A percentile compares a stretch with the other conserved stretches of the same genome.
These are phyloP conservation scores for Hippasteria phrygiana DNA, from an alignment of 53 echinoderm and acorn worm genomes.

Conservation along the genomic window DNA sequence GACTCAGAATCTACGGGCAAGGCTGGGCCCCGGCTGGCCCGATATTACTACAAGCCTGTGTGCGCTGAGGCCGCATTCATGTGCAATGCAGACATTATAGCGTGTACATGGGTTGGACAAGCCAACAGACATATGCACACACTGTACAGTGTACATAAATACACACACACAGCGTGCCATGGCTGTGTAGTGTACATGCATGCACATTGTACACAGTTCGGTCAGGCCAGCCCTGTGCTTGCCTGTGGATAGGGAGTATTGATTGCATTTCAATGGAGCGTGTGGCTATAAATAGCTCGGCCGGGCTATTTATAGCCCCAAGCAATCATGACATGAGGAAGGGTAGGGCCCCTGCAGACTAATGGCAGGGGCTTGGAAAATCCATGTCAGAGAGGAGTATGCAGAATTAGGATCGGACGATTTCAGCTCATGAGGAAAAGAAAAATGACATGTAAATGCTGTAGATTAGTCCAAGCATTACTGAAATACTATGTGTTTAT, in stretches of 20 bases:
- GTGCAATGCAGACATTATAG: background rate
- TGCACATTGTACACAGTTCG: constrained; percentile 13
- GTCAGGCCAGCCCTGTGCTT: background rate
- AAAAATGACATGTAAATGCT: no score
- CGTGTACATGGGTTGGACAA: background rate
- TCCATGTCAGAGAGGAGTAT: background rate
- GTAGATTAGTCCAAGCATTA: no score
- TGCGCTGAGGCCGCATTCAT: background rate
- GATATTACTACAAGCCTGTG: background rate
- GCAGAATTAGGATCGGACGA: background rate
- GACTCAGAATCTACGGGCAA: constrained; percentile 36
- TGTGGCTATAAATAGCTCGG: constrained; percentile 68
- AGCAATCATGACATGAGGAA: constrained; percentile 38
- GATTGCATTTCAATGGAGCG: constrained; percentile 73
- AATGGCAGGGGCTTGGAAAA: background rate
- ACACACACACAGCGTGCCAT: background rate
- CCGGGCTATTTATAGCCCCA: constrained; percentile 55
- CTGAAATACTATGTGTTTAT: no score
- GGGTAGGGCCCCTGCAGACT: constrained; percentile 32
- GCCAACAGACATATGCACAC: background rate
- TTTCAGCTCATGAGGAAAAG: background rate
- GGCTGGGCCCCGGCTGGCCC: background rate
- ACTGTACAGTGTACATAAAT: constrained; percentile 12
- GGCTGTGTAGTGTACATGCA: background rate
- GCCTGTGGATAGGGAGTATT: constrained; percentile 34